phyloP scores from a whole-genome alignment of 2,113 vertebrate species.

The Scatophagus argus region DNA sequence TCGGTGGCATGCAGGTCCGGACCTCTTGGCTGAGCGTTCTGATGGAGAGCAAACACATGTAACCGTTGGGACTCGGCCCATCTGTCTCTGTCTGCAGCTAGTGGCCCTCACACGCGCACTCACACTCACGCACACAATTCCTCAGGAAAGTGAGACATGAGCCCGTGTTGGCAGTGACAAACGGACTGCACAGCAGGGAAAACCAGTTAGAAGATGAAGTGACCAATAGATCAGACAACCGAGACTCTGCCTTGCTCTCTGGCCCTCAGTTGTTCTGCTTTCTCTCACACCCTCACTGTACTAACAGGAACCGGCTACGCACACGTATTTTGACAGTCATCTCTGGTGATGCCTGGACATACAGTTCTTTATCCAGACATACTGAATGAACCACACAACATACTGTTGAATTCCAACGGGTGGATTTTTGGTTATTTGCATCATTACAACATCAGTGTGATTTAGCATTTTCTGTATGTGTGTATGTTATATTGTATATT shows the following conservation, averaged over 20 bases:
- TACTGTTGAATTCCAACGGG: not conserved
- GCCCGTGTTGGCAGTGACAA: conserved; percentile 70
- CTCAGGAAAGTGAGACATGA: conserved; percentile 68
- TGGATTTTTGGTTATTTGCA: not conserved
- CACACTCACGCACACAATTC: conserved; percentile 35
- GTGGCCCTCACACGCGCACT: not conserved
- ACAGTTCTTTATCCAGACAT: not conserved
- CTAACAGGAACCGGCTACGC: too few relatives aligned
- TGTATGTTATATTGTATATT: too few relatives aligned
- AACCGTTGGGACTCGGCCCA: conserved; percentile 72
- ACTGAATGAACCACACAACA: not conserved
- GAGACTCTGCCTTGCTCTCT: conserved; percentile 8
- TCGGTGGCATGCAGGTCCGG: conserved; percentile 41
- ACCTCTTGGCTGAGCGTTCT: conserved; percentile 64
- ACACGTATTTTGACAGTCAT: not conserved
- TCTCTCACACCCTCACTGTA: not conserved
- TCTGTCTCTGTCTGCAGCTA: conserved; percentile 73
- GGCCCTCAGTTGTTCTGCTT: not conserved
- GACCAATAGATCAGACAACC: conserved; percentile 67
- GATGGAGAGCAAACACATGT: conserved; percentile 71
- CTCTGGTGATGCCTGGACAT: not conserved
- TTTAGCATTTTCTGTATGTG: not conserved
- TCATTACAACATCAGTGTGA: not conserved
- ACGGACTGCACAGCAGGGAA: conserved; percentile 54
- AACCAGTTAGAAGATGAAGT: conserved; percentile 72